These are phyloP conservation scores for Jordanella pulchra DNA, from an alignment of 2,797 vertebrate genomes.

Conservation along the genomic window DNA sequence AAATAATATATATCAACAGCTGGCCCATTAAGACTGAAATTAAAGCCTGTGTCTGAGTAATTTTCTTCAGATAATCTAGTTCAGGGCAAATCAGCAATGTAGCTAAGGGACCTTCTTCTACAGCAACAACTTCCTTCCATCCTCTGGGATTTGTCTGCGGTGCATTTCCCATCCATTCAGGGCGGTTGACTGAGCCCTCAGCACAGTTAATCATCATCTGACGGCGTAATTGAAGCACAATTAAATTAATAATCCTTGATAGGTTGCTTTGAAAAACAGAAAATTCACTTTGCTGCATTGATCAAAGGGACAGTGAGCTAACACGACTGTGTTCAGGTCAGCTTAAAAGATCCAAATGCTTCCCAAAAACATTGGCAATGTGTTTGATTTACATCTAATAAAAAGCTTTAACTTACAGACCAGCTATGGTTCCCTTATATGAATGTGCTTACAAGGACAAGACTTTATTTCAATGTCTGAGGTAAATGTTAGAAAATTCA, in stretches of 20 bases:
- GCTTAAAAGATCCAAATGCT: neutral
- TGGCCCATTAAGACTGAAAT: neutral
- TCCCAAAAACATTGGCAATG: neutral
- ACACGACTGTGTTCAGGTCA: neutral
- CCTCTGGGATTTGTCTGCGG: neutral
- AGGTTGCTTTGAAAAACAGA: constrained; percentile 33
- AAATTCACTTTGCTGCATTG: constrained; percentile 46
- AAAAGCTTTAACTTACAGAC: constrained; percentile 16
- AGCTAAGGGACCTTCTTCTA: neutral
- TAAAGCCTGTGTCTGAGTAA: neutral
- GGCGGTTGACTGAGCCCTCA: constrained; percentile 8
- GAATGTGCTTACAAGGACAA: too few species aligned
- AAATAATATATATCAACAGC: too few species aligned
- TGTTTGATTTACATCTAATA: constrained; percentile 4
- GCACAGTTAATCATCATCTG: constrained; percentile 32
- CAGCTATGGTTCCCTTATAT: constrained; percentile 18
- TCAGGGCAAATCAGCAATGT: neutral
- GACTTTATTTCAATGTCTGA: constrained; percentile 27
- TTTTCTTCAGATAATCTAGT: neutral
- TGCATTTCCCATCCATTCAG: constrained; percentile 4
- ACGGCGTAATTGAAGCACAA: constrained; percentile 34
- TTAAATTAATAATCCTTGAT: constrained; percentile 30
- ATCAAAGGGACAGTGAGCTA: constrained; percentile 33
- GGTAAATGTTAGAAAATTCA: constrained; percentile 38
- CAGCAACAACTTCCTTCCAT: neutral